Conservation (phyloP, 35 echinoderm and acorn worm species). For the Lytechinus pictus region DNA sequence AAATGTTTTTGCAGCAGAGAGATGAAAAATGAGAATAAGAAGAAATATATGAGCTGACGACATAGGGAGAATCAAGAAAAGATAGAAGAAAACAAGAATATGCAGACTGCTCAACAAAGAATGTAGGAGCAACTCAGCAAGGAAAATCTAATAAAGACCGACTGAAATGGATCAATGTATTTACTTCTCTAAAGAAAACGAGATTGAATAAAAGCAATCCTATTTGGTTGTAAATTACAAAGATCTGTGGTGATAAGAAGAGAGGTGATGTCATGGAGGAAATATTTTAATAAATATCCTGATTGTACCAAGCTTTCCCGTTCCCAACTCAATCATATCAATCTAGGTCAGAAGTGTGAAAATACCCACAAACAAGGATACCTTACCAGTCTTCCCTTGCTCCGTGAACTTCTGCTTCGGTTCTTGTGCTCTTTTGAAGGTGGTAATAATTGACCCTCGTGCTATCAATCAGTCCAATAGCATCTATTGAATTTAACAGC, state of each 20-base stretch:
- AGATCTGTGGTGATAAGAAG: neutral
- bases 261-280: neutral
- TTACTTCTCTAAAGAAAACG: neutral
- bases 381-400: neutral
- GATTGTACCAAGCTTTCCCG: neutral
- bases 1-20: no score
- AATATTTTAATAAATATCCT: neutral
- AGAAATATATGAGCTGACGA: neutral
- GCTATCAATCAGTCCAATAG: conserved; percentile 16
- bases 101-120: neutral
- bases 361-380: neutral
- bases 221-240: neutral
- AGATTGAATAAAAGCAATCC: neutral
- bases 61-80: neutral
- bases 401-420: neutral
- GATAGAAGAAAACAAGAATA: neutral
- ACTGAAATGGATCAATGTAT: neutral
- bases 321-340: neutral
- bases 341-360: conserved; percentile 36
- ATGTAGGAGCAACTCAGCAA: neutral
- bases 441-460: neutral
- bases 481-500: neutral
- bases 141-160: neutral
- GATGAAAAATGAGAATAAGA: no score
- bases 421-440: neutral